phyloP scores from a whole-genome alignment of 2,888 invertebrate species.

The Empis livida region DNA sequence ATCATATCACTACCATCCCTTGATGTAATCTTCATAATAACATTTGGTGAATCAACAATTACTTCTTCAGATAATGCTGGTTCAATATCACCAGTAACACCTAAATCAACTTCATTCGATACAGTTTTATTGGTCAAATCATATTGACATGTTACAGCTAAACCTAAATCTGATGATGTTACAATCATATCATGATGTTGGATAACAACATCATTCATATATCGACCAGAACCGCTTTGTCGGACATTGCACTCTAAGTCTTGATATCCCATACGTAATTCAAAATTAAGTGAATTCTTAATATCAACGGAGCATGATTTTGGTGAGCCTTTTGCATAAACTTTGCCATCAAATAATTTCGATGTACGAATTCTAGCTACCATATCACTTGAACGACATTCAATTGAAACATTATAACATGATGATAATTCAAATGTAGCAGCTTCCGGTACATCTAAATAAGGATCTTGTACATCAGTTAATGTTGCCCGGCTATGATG shows the following conservation, averaged over 20 bases:
- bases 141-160: constrained; percentile 86
- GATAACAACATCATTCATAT: constrained; percentile 82
- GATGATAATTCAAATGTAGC: constrained; percentile 85
- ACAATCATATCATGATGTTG: constrained; percentile 92
- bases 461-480: constrained; percentile 80
- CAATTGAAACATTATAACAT: constrained; percentile 89
- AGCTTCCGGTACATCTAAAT: constrained; percentile 80
- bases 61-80: constrained; percentile 79
- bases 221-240: constrained; percentile 73
- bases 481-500: constrained; percentile 84
- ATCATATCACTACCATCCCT: constrained; percentile 72
- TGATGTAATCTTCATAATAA: constrained; percentile 85
- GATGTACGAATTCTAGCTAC: constrained; percentile 83
- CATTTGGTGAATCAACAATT: constrained; percentile 87
- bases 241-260: constrained; percentile 87
- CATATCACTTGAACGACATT: constrained; percentile 87
- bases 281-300: constrained; percentile 76
- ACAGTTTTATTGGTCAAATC: constrained; percentile 88
- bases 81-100: constrained; percentile 74
- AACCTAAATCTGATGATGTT: constrained; percentile 81
- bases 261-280: constrained; percentile 82
- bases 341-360: constrained; percentile 84
- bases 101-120: constrained; percentile 78
- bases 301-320: constrained; percentile 86
- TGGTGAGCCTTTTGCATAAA: constrained; percentile 87